Conservation (phyloP, 2,797 vertebrate species). For the Rachycentron canadum region DNA sequence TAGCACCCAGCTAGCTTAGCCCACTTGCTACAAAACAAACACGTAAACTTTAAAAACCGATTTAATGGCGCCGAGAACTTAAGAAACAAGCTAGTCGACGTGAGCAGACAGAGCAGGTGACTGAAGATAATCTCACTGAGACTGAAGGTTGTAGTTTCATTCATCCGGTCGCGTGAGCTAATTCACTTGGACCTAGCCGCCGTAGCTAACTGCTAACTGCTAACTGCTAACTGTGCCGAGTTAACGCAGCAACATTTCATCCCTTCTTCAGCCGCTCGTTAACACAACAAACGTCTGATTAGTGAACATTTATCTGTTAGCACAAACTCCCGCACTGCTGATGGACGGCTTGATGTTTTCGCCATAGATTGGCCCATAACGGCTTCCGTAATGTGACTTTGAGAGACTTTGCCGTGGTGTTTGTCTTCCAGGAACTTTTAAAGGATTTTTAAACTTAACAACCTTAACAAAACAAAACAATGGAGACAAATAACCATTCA, state of each 20-base stretch:
- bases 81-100: neutral
- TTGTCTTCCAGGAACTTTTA: neutral
- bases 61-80: neutral
- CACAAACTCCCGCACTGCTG: neutral
- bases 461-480: no score
- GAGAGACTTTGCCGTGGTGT: fast-evolving
- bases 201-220: neutral
- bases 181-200: neutral
- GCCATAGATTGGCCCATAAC: fast-evolving
- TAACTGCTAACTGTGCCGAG: neutral
- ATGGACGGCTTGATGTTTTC: neutral
- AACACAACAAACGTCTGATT: no score
- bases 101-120: neutral
- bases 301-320: fast-evolving
- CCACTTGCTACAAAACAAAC: neutral
- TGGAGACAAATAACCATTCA: no score
- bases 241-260: neutral
- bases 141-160: no score
- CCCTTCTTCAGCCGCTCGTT: no score
- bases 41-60: no score
- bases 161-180: neutral
- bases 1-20: conserved; percentile 15
- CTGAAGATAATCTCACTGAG: no score
- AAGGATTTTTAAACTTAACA: no score
- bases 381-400: neutral